Base-by-base conservation (phyloP, 1,140 invertebrate species). In the Patella vulgata region DNA sequence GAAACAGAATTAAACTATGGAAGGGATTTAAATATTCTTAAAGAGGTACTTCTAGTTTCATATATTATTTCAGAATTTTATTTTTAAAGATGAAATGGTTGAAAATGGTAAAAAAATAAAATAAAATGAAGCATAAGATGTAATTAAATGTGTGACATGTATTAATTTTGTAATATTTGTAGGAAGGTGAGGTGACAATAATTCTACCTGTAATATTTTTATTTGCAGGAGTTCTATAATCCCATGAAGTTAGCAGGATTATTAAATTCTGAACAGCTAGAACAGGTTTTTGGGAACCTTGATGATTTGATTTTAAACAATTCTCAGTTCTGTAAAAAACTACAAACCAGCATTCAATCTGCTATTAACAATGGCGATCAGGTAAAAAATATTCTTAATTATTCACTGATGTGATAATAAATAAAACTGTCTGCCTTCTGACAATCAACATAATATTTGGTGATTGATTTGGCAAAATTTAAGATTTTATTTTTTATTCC, bases 1-100 rank as follows among this genome's bases (percentile, higher is more conserved):
- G 95, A 98, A 82, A 97, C 95, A 1, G 96, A 98, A 85, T 90
- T 95, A 70, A 97, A 96, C 79, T 98, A 97, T 79, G 94, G 94
- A 1, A 86, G 94, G 68, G 95, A 97, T 85, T 85, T 97, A 66
- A 90, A 91, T 74, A 95, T 97, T 46, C 92, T 97, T 59, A 83
- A 79, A 74, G 80, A 84, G 70, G 84, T 84, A 62, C 46, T 56
- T 59, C 43, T 54, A 9, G 27, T 12, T 12, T 44, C n/a, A n/a
- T n/a, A n/a, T 33, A 36, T 56, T 14, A 21, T 33, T 39, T 11
- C 44, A 30, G 12, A 2, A 14, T 28, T 17, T 36, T 17, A 42
- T 25, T 21, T 17, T 21, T 55, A 9, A n/a, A n/a, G 19, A 14
- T 11, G 5, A 27, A 12, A 36, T 30, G n/a, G 30, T 36, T 33